Base-by-base conservation (phyloP, 2,113 vertebrate genomes). In the Trinectes maculatus region DNA sequence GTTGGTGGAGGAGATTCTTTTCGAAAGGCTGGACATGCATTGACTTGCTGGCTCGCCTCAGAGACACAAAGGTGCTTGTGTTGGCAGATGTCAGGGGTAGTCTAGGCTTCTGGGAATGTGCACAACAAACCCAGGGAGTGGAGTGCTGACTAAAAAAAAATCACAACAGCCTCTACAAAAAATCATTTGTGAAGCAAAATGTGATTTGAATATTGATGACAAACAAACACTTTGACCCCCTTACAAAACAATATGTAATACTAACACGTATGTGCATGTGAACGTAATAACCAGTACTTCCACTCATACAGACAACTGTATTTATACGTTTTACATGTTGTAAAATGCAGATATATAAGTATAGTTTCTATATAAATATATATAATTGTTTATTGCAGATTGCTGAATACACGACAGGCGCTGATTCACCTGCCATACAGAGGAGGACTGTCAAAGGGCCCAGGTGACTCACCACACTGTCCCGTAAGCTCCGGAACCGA, bases 401-500 rank as follows among this genome's bases (percentile, higher is more conserved):
- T n/a, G n/a, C n/a, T n/a, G n/a, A n/a, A n/a, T n/a, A n/a, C n/a
- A n/a, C n/a, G n/a, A n/a, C n/a, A n/a, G n/a, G n/a, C n/a, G n/a
- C n/a, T n/a, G n/a, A n/a, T n/a, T n/a, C n/a, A n/a, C n/a, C n/a
- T n/a, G n/a, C n/a, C n/a, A n/a, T n/a, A n/a, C n/a, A n/a, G n/a
- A n/a, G n/a, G n/a, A n/a, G n/a, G n/a, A n/a, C n/a, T n/a, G n/a
- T n/a, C n/a, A n/a, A n/a, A n/a, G 37, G 16, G 6, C 37, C 16
- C n/a, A 31, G 12, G 36, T 63, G 11, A 74, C 91, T 91, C 71
- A 94, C 93, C 93, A 94, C 0, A 94, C 93, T 6, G 91, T 93
- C 34, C 92, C 93, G 80, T 94, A 94, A 1, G 93, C 93, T 52
- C 93, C 93, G 13, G 92, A 90, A 7, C 93, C 93, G 3, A 94